Conservation (phyloP, 2,797 vertebrate species). For the Vipera ursinii region DNA sequence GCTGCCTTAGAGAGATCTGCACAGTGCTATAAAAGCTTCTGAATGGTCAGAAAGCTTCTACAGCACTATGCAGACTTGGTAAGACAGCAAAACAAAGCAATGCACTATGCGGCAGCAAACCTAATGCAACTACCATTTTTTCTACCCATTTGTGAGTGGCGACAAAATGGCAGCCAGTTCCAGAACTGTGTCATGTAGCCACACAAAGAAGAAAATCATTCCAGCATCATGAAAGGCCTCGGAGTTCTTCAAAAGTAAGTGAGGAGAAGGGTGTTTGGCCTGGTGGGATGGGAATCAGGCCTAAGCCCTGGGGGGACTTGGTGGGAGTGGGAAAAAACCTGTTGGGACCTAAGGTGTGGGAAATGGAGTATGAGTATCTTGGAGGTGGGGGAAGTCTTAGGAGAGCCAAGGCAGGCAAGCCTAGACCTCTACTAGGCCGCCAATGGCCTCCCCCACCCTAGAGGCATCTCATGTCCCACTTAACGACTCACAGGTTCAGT, state of each 20-base stretch:
- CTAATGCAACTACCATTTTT: neutral
- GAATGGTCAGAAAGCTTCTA: neutral
- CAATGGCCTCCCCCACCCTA: neutral
- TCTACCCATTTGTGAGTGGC: neutral
- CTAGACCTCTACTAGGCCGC: neutral
- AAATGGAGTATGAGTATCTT: neutral
- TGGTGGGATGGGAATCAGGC: neutral
- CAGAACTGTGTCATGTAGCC: neutral
- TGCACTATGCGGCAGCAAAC: neutral
- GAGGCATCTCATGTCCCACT: neutral
- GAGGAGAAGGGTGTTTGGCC: neutral
- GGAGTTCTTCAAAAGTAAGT: neutral
- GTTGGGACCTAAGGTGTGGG: neutral
- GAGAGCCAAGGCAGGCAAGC: neutral
- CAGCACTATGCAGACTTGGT: neutral
- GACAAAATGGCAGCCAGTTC: neutral
- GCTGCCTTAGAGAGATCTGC: neutral
- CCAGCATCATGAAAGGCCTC: neutral
- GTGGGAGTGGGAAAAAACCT: neutral
- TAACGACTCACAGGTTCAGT: neutral
- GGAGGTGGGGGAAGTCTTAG: neutral
- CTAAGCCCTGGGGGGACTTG: neutral
- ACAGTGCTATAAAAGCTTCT: neutral
- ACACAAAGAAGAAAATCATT: neutral
- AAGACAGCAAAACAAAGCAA: neutral